Conservation (phyloP, 2,113 vertebrate genomes). For the Lates calcarifer region DNA sequence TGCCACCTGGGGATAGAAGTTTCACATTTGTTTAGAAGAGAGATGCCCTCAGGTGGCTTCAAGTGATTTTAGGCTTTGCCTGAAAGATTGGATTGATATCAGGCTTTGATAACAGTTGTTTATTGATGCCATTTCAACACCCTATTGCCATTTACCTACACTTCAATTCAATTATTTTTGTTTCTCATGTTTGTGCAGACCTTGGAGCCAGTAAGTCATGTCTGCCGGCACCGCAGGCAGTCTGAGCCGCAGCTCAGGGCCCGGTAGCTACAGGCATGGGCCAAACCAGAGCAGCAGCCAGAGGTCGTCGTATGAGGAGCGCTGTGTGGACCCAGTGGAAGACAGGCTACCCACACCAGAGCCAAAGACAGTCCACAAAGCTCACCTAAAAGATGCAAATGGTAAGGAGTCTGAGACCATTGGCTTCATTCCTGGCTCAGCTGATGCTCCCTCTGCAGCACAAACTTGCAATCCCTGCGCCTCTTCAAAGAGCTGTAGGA, state of each 20-base stretch:
- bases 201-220: conserved; percentile 60
- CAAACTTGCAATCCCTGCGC: conserved; percentile 83
- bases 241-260: conserved; percentile 40
- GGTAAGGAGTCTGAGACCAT: conserved; percentile 86
- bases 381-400: conserved; percentile 82
- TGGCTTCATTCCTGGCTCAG: conserved; percentile 88
- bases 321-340: conserved; percentile 80
- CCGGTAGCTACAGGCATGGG: conserved; percentile 68
- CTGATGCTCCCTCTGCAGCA: conserved; percentile 72
- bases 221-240: conserved; percentile 54
- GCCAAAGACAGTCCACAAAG: conserved; percentile 72
- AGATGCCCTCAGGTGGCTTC: conserved; percentile 45
- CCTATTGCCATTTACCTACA: rapidly evolving
- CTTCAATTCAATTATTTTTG: not conserved
- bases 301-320: conserved; percentile 78
- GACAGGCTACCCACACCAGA: conserved; percentile 39
- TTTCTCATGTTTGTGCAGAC: conserved; percentile 32
- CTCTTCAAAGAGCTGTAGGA: conserved; percentile 78
- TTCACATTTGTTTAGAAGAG: conserved; percentile 49
- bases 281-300: conserved; percentile 75
- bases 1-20: conserved; percentile 57
- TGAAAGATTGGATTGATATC: not conserved
- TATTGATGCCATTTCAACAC: not conserved
- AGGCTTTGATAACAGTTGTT: not conserved
- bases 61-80: conserved; percentile 3